phyloP scores from a whole-genome alignment of 2,113 vertebrate genomes.

The Saccopteryx bilineata region DNA sequence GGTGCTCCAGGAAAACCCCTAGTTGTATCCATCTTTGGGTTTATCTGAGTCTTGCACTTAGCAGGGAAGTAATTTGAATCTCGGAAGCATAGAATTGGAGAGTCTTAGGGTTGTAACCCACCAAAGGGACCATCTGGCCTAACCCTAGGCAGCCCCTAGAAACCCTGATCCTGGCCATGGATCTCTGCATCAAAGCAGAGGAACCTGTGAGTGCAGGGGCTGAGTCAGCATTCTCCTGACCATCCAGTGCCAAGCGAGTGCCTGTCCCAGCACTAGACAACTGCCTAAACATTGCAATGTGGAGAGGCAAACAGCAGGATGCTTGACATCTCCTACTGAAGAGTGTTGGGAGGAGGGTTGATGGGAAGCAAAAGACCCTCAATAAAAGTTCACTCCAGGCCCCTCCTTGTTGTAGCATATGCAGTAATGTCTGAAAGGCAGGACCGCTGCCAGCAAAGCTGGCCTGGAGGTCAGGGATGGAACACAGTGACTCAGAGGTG shows the following conservation, averaged over 20 bases:
- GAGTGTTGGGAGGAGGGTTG: too few species aligned
- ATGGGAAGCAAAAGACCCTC: not conserved
- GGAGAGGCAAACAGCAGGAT: not conserved
- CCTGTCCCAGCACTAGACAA: not conserved
- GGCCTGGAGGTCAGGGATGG: not conserved
- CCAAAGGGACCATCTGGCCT: not conserved
- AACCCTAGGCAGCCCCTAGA: not conserved
- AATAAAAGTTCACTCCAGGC: fast-evolving
- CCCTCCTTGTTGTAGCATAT: not conserved
- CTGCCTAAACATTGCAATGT: not conserved
- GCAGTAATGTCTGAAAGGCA: not conserved
- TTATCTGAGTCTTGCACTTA: not conserved
- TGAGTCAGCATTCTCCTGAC: not conserved
- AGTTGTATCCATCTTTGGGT: not conserved
- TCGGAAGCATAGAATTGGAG: not conserved
- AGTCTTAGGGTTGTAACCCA: not conserved
- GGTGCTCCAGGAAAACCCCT: not conserved
- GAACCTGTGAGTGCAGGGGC: too few species aligned
- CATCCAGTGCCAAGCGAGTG: not conserved
- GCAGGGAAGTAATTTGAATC: not conserved
- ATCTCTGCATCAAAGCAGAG: not conserved
- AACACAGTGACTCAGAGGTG: not conserved
- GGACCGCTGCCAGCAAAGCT: not conserved
- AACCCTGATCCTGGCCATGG: not conserved
- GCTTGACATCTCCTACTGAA: not conserved